Conservation (phyloP, 35 echinoderm and acorn worm species). For the Stichopus chloronotus region DNA sequence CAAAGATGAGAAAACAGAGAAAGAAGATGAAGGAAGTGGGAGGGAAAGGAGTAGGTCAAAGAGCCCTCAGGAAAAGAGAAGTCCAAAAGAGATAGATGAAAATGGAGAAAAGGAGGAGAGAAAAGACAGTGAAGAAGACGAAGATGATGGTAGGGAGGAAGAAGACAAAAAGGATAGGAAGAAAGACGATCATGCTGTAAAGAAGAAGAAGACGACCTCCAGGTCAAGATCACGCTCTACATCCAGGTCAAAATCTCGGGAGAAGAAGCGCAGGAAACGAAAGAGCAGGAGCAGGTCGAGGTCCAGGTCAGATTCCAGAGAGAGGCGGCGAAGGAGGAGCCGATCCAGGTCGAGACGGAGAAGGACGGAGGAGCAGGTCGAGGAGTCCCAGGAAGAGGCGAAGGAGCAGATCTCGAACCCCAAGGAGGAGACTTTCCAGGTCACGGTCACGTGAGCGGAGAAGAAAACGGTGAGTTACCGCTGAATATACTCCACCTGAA, state of each 20-base stretch:
- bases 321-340: slow-evolving; percentile 1
- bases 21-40: not conserved
- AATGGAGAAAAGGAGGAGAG: slow-evolving; percentile 12
- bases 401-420: slow-evolving; percentile 38
- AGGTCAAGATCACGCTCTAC: slow-evolving; percentile 52
- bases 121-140: not conserved
- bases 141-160: not conserved
- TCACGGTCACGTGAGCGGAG: slow-evolving; percentile 59
- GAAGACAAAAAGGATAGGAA: not conserved
- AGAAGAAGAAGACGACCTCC: not conserved
- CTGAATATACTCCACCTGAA: not conserved
- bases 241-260: slow-evolving; percentile 55
- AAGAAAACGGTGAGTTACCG: slow-evolving; percentile 32
- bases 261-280: slow-evolving; percentile 2
- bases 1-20: not conserved
- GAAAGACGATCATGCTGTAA: not conserved
- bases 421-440: slow-evolving; percentile 32
- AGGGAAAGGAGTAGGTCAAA: slow-evolving; percentile 1
- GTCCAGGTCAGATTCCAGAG: slow-evolving; percentile 44
- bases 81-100: slow-evolving; percentile 19
- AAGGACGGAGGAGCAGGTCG: slow-evolving; percentile 2
- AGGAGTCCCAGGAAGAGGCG: slow-evolving; percentile 27
- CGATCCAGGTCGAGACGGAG: not conserved
- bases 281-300: slow-evolving; percentile 26
- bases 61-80: slow-evolving; percentile 4